Percentiles rank a stretch among this genome's conserved stretches.
Evolutionary conservation across 2,113 vertebrate species (phyloP).

Genomic region (Megatriorchis doriae): DNA sequence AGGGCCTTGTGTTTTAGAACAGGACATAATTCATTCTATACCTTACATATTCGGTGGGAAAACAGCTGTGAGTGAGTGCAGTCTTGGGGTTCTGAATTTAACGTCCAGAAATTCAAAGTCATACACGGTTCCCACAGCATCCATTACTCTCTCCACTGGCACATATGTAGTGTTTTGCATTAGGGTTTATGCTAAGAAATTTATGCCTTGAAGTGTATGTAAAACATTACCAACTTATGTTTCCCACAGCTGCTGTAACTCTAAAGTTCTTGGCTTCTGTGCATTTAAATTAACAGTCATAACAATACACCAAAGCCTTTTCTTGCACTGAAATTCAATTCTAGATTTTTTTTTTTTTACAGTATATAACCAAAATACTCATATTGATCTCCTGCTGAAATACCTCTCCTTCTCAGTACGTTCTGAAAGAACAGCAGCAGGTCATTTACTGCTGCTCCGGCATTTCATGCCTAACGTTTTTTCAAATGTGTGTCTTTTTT

Average conservation of each 20-base stretch:
- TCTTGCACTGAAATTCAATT: constrained; percentile 14
- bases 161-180: not conserved
- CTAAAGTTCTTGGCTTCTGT: constrained; percentile 2
- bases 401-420: not conserved
- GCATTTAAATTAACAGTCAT: not conserved
- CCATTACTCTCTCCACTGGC: constrained; percentile 26
- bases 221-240: constrained; percentile 26
- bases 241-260: constrained; percentile 7
- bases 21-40: not conserved
- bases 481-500: not conserved
- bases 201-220: not conserved
- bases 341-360: not conserved
- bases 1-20: not conserved
- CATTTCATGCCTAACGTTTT: not conserved
- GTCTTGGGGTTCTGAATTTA: constrained; percentile 13
- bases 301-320: not conserved
- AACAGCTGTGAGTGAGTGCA: not conserved
- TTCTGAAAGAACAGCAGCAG: not conserved
- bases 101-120: constrained; percentile 51
- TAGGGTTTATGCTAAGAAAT: constrained; percentile 40
- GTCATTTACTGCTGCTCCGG: not conserved
- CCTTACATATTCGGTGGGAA: not conserved
- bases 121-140: constrained; percentile 21
- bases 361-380: not conserved
- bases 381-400: not conserved